Percentiles rank a stretch among this genome's conserved stretches.
Evolutionary conservation across 1,140 invertebrate genomes (phyloP).

Genomic region (Brevipalpus yothersi): DNA sequence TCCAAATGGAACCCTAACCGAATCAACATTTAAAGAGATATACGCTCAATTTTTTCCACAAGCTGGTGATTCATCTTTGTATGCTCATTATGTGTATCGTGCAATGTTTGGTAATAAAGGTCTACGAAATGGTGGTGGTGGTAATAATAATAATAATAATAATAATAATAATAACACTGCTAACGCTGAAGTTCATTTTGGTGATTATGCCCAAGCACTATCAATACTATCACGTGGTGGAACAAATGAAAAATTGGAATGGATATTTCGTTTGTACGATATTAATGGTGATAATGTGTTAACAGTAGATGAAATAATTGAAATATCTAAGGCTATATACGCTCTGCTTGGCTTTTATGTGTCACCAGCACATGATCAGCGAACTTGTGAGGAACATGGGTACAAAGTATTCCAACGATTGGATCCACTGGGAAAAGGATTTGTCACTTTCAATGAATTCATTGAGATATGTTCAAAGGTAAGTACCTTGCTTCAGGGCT

Average conservation of each 20-base stretch:
- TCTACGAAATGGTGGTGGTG: too few relatives aligned
- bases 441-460: conserved; percentile 12
- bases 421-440: conserved; percentile 10
- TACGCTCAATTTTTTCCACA: conserved; percentile 81
- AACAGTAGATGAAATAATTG: conserved; percentile 47
- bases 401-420: conserved; percentile 6
- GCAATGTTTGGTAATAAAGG: conserved; percentile 5
- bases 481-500: neutral
- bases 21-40: conserved; percentile 72
- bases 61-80: conserved; percentile 38
- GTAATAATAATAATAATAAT: neutral
- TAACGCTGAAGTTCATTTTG: conserved; percentile 16
- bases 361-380: conserved; percentile 4
- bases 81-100: conserved; percentile 26
- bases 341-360: conserved; percentile 41
- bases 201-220: neutral
- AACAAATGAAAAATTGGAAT: conserved; percentile 29
- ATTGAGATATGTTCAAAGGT: conserved; percentile 12
- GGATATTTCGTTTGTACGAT: conserved; percentile 19
- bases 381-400: conserved; percentile 9
- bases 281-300: conserved; percentile 18
- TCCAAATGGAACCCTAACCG: conserved; percentile 65
- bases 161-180: conserved; percentile 1
- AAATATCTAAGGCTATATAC: conserved; percentile 66
- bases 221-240: conserved; percentile 11